Evolutionary conservation across 2,797 vertebrate species (phyloP).

Genomic region (Apogon talboti): DNA sequence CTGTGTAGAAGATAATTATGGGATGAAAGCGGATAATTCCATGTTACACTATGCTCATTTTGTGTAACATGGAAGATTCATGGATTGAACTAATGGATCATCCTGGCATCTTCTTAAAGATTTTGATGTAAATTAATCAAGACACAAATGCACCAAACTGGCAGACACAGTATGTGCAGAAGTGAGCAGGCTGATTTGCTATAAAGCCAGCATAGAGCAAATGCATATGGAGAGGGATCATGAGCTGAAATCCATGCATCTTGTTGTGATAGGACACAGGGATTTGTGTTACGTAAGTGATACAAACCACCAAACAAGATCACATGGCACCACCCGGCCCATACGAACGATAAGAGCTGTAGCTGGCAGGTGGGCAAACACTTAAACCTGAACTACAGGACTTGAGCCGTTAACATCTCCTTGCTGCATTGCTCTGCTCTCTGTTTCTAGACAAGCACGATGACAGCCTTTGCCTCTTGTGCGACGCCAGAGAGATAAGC

Average conservation of each 20-base stretch:
- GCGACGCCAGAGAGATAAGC: conserved; percentile 41
- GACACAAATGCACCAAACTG: not conserved
- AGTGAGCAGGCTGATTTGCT: not conserved
- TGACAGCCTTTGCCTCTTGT: conserved; percentile 12
- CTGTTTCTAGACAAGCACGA: conserved; percentile 22
- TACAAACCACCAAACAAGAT: conserved; percentile 20
- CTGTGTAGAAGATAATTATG: conserved; percentile 72
- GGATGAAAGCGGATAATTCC: conserved; percentile 57
- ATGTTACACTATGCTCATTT: conserved; percentile 33
- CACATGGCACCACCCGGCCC: not conserved
- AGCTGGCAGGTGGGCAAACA: conserved; percentile 18
- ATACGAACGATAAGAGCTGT: conserved; percentile 29
- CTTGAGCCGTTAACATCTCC: conserved; percentile 14
- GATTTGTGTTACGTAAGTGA: not conserved
- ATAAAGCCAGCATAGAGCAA: conserved; percentile 3
- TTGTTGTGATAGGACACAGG: not conserved
- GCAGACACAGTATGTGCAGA: not conserved
- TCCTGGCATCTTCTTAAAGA: not conserved
- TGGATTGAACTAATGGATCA: conserved; percentile 16
- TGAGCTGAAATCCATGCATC: not conserved
- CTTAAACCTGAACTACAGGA: conserved; percentile 37
- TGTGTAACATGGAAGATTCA: conserved; percentile 33
- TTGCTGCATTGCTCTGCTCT: not conserved
- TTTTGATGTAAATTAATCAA: not conserved
- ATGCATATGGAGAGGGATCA: conserved; percentile 5